Evolutionary conservation across 2,113 vertebrate genomes (phyloP), one percentile per base, ranked within the genome.

Genomic region (Bolborhynchus lineola): DNA sequence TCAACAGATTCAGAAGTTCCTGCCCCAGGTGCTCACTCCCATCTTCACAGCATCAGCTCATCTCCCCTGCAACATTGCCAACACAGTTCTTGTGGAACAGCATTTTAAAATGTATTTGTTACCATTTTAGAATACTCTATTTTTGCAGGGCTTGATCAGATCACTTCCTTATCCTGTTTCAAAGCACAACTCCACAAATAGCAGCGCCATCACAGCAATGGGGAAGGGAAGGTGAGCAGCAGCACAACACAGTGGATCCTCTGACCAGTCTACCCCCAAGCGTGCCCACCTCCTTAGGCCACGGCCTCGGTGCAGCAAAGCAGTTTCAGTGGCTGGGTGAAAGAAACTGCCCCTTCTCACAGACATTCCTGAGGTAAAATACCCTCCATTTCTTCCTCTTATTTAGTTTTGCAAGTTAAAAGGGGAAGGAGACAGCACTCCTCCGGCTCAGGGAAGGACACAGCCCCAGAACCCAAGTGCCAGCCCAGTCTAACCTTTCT

Each of bases 121-220:
- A 88, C 92, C 37, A 16, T 90, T 90, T 94, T 77, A 93, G 92
- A 94, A 90, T 70, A 57, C 86, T 88, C 86, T 96, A 95, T 93
- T 96, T 95, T 90, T 91, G 91, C 91, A 68, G 55, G 33, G 60
- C 91, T 95, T 70, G 46, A 86, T 94, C 92, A 78, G 83, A 95
- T 88, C 80, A 37, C 86, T 95, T 96, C 95, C 92, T 96, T 92
- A 95, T 91, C 94, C 88, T 50, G 92, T 94, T 90, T 95, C 92
- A 95, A 63, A 86, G 88, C 88, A 74, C 75, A 94, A 68, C 72
- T 90, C 96, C 91, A 75, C 91, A 93, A 97, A 94, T 47, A 94
- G 94, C 69, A 50, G 82, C 14, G 68, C 64, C 71, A 82, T 4
- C 0, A 3, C 42, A 35, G 57, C 6, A 1, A 9, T 0, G 0